Base-by-base conservation (phyloP, 2,888 invertebrate species). In the Lampropteryx suffumata region DNA sequence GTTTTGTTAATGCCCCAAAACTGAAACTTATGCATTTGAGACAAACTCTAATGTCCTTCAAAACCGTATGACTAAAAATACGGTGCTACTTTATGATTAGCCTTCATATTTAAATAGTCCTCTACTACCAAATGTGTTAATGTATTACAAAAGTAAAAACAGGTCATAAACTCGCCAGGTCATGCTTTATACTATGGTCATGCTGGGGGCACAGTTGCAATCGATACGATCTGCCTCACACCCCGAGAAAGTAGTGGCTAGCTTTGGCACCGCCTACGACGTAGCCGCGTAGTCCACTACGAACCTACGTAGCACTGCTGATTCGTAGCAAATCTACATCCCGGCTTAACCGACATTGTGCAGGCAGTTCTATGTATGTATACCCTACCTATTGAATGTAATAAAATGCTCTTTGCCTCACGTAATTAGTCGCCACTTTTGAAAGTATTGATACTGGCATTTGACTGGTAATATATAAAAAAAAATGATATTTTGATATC, bases 191-290 rank as follows among this genome's bases (percentile, higher is more conserved):
- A 36, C 32, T 41, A 17, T 40, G 73, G 73, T 75, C 67, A 71
- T 59, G 59, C 52, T 57, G 64, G 73, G 67, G 66, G 62, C 64
- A 71, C 57, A 55, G 51, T 61, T 65, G 69, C 72, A 82, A 82
- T 82, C 82, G 70, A 83, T 84, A 76, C 67, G 58, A 65, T 68
- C 61, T 65, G 57, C 70, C 73, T 69, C 76, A 70, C 73, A 70
- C 78, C 70, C 76, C 70, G 61, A 50, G 64, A 67, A 71, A 77
- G 69, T 72, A 76, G 69, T 64, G 70, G 76, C 75, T 77, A 80
- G 69, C 73, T 77, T 74, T 77, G 70, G 73, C 73, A 71, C 71
- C 79, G 73, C 73, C 79, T 81, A 78, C 74, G 71, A 57, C 70
- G 68, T 73, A 70, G 72, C 64, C 46, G 45, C 64, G 69, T 70